A percentile compares a stretch with the other conserved stretches of the same genome.
Evolutionary conservation across 2,888 invertebrate species (phyloP).

Genomic region (Anorthoa munda): DNA sequence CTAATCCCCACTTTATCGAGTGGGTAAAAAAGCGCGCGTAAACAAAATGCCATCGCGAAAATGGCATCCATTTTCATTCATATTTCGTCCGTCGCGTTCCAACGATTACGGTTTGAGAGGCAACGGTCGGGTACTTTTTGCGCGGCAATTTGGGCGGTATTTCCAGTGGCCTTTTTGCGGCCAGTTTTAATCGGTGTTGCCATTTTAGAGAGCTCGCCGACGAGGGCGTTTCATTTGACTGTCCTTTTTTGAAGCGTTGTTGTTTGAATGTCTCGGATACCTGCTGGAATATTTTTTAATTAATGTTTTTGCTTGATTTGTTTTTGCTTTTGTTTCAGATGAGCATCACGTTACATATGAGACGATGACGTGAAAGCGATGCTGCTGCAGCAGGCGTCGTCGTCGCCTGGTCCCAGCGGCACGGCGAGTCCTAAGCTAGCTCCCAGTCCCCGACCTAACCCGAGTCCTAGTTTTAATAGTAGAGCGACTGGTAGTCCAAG

Average conservation of each 20-base stretch:
- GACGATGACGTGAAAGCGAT: slow-evolving; percentile 88
- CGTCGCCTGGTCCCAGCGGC: slow-evolving; percentile 89
- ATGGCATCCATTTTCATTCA: slow-evolving; percentile 82
- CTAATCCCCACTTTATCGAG: slow-evolving; percentile 71
- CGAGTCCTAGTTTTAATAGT: slow-evolving; percentile 66
- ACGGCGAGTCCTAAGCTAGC: slow-evolving; percentile 86
- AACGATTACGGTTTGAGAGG: slow-evolving; percentile 82
- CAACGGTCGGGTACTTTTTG: slow-evolving; percentile 79
- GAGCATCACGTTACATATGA: slow-evolving; percentile 76
- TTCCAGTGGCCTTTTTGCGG: slow-evolving; percentile 84
- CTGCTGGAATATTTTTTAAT: slow-evolving; percentile 51
- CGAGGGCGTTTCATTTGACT: slow-evolving; percentile 77
- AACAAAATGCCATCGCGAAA: slow-evolving; percentile 80
- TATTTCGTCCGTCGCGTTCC: slow-evolving; percentile 82
- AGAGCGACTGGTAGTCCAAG: slow-evolving; percentile 79
- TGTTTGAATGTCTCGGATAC: slow-evolving; percentile 59
- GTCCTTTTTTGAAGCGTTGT: slow-evolving; percentile 72
- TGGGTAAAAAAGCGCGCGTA: slow-evolving; percentile 71
- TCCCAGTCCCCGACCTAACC: slow-evolving; percentile 81
- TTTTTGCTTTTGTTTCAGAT: slow-evolving; percentile 75
- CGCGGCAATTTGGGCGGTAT: slow-evolving; percentile 83
- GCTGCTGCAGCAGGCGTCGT: slow-evolving; percentile 89
- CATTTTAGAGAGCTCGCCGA: slow-evolving; percentile 78
- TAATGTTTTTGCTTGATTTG: slow-evolving; percentile 51
- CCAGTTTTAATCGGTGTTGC: slow-evolving; percentile 88